Evolutionary conservation across 2,888 invertebrate species (phyloP).

Genomic region (Ennomos fuscantarius): DNA sequence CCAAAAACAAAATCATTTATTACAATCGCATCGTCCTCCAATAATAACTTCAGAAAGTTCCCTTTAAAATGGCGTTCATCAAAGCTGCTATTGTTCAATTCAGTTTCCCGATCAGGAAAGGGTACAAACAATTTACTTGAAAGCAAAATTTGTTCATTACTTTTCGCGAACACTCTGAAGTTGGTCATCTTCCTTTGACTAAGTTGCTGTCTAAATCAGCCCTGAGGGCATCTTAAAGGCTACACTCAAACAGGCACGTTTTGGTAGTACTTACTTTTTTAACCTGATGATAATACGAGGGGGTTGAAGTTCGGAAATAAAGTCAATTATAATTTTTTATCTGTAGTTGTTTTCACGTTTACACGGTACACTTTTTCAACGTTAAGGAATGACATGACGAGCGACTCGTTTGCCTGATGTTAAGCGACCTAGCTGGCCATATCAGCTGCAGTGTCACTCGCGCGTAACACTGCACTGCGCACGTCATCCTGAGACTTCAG

Average conservation of each 20-base stretch:
- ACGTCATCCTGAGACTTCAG: no score
- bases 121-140: slow-evolving; percentile 41
- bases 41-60: slow-evolving; percentile 25
- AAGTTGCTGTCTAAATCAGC: slow-evolving; percentile 38
- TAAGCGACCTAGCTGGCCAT: no score
- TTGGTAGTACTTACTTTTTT: slow-evolving; percentile 1
- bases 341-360: no score
- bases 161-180: slow-evolving; percentile 28
- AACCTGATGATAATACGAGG: no score
- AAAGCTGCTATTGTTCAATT: slow-evolving; percentile 33
- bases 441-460: no score
- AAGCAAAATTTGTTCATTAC: slow-evolving; percentile 40
- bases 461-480: no score
- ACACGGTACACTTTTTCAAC: no score
- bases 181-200: slow-evolving; percentile 40
- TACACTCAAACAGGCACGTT: slow-evolving; percentile 8
- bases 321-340: no score
- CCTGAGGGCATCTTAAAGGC: slow-evolving; percentile 34
- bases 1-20: slow-evolving; percentile 20
- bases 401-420: no score
- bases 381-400: no score
- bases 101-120: slow-evolving; percentile 34
- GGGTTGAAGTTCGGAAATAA: no score
- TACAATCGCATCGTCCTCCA: slow-evolving; percentile 7
- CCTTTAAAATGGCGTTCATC: slow-evolving; percentile 26